Conservation (phyloP, 1,140 invertebrate genomes). For the Drosophila gunungcola region DNA sequence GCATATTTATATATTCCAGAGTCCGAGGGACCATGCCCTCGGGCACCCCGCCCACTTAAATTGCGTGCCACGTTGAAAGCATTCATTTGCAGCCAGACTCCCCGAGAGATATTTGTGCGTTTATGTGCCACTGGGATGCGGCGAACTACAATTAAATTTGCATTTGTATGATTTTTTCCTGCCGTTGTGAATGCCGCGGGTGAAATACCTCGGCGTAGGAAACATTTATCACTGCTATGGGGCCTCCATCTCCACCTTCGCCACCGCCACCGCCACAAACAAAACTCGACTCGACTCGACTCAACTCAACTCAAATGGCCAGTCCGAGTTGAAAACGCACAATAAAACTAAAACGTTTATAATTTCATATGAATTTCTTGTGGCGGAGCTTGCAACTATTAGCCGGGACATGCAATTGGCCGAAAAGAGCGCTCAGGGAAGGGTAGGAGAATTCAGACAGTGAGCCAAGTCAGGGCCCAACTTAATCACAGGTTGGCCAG, state of each 20-base stretch:
- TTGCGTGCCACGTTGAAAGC: slow-evolving; percentile 82
- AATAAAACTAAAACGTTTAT: slow-evolving; percentile 83
- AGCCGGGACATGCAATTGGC: slow-evolving; percentile 78
- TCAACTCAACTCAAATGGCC: slow-evolving; percentile 8
- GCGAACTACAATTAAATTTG: slow-evolving; percentile 84
- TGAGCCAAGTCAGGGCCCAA: slow-evolving; percentile 51
- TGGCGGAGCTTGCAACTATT: slow-evolving; percentile 69
- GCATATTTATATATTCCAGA: slow-evolving; percentile 26
- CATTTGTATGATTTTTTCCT: slow-evolving; percentile 77
- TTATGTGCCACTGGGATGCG: slow-evolving; percentile 62
- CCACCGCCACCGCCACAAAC: slow-evolving; percentile 25
- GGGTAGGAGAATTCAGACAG: slow-evolving; percentile 35
- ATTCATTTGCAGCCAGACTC: slow-evolving; percentile 63
- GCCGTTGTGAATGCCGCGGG: slow-evolving; percentile 63
- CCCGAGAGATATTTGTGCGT: slow-evolving; percentile 46
- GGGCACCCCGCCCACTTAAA: slow-evolving; percentile 83
- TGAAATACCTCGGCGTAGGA: slow-evolving; percentile 83
- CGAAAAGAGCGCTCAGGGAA: slow-evolving; percentile 38
- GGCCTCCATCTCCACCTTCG: slow-evolving; percentile 37
- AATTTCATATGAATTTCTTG: slow-evolving; percentile 82
- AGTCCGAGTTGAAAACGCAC: slow-evolving; percentile 56
- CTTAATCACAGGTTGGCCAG: slow-evolving; percentile 82
- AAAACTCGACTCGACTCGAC: slow-evolving; percentile 12
- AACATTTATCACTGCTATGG: slow-evolving; percentile 84
- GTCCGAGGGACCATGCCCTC: slow-evolving; percentile 26